Conservation (phyloP, 2,113 vertebrate species). For the Phylloscopus whistleri region DNA sequence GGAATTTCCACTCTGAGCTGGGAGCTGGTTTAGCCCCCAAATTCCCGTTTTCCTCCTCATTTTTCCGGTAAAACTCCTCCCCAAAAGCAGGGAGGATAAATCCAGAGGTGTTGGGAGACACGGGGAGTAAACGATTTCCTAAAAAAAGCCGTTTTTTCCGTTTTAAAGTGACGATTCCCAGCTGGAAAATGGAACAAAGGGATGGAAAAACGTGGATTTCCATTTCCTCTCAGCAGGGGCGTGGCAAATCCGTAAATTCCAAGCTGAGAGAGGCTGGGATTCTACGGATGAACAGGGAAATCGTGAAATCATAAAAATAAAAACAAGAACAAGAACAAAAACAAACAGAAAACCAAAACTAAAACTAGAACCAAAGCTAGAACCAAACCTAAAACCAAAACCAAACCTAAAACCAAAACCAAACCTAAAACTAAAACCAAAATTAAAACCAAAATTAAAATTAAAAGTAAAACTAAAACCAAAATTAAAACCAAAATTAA, state of each 20-base stretch:
- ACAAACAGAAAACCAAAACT: neutral
- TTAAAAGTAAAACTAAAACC: too few relatives aligned
- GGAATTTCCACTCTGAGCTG: neutral
- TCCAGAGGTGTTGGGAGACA: neutral
- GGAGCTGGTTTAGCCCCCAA: neutral
- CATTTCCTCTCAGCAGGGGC: neutral
- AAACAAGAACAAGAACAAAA: neutral
- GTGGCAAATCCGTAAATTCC: neutral
- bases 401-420: too few relatives aligned
- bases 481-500: too few relatives aligned
- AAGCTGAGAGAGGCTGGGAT: neutral
- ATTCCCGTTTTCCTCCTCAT: neutral
- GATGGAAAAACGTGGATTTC: accelerated
- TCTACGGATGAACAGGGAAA: neutral
- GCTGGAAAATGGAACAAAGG: accelerated
- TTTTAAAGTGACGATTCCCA: neutral
- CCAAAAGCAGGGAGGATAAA: neutral
- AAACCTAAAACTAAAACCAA: neutral
- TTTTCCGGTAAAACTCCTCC: neutral
- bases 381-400: neutral
- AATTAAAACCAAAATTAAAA: too few relatives aligned
- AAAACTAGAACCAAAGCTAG: neutral
- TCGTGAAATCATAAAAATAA: accelerated
- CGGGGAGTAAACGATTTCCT: accelerated
- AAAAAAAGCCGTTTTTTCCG: neutral